Conservation (phyloP, 2,797 vertebrate species). For the Toxotes lorentzi region DNA sequence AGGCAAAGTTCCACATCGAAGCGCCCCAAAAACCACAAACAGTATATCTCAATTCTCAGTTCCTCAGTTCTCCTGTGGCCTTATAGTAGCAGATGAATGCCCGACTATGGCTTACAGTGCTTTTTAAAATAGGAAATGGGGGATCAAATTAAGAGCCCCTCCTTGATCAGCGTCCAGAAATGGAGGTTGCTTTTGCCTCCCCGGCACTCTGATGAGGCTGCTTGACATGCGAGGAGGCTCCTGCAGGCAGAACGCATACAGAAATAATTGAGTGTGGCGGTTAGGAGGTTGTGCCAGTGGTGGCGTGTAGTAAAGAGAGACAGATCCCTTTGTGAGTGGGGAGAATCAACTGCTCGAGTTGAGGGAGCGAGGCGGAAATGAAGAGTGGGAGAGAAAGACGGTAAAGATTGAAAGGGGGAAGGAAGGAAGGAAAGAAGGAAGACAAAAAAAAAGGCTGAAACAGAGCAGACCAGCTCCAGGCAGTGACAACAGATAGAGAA, state of each 20-base stretch:
- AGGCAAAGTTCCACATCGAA: conserved; percentile 35
- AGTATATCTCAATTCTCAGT: conserved; percentile 25
- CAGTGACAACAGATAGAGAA: conserved; percentile 44
- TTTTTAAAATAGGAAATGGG: conserved; percentile 47
- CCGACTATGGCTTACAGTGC: conserved; percentile 42
- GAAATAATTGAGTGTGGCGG: conserved; percentile 76
- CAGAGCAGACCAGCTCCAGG: conserved; percentile 57
- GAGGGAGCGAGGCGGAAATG: conserved; percentile 59
- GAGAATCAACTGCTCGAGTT: conserved; percentile 56
- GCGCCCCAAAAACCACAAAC: conserved; percentile 48
- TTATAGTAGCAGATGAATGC: conserved; percentile 53
- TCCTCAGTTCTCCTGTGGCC: conserved; percentile 28
- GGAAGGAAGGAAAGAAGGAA: conserved; percentile 31
- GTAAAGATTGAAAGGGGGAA: conserved; percentile 41
- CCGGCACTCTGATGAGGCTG: conserved; percentile 56
- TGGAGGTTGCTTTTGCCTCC: conserved; percentile 51
- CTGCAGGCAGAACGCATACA: conserved; percentile 63
- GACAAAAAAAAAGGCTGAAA: conserved; percentile 34
- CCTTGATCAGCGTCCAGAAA: conserved; percentile 70
- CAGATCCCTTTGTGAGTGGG: conserved; percentile 65
- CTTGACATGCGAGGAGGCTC: conserved; percentile 71
- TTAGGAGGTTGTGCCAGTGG: conserved; percentile 69
- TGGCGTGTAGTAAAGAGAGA: conserved; percentile 69
- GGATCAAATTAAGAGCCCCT: conserved; percentile 63
- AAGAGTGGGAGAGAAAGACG: conserved; percentile 60